Evolutionary conservation across 2,797 vertebrate genomes (phyloP), one percentile per base, ranked within the genome.

Genomic region (Rhinogobio ventralis): DNA sequence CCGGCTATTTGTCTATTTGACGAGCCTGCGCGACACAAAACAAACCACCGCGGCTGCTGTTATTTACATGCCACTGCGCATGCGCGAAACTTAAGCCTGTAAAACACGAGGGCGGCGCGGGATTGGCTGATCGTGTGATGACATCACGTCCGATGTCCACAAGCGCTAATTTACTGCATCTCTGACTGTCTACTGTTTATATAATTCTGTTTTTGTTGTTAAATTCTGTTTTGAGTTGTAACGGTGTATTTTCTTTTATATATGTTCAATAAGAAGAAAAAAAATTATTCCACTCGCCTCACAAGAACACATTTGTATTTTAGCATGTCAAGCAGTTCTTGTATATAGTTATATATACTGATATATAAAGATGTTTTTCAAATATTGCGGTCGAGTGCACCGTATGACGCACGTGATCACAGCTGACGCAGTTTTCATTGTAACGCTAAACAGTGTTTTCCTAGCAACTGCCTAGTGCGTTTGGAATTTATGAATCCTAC

Each of bases 41-140:
- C 75, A 86, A 76, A 76, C 79, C 55, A 74, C 77, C 84, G 87
- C 88, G 42, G 74, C 81, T 15, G 87, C 78, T 93, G 77, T 93
- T 89, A 94, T 95, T 95, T 95, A 95, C 94, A 95, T 93, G 89
- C 0, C 1, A 92, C 57, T 89, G 92, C 94, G 94, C 6, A 83
- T 94, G 94, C 94, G 93, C 60, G 64, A 33, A 51, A 19, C 2
- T 53, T 3, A 15, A 45, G 17, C 11, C 11, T 5, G 25, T 25
- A 3, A 8, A 19, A 42, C 42, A 83, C 28, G 23, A 64, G 62
- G 49, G 10, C 62, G 62, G 3, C 0, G 4, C 46, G 6, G 23
- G 60, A 68, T 67, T 67, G 82, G 60, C 33, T 45, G 30, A 68
- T 19, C 10, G 0, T 3, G 28, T 1, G 20, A 33, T 5, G 82